Conservation (phyloP, 2,113 vertebrate species). For the Hiodon tergisus region DNA sequence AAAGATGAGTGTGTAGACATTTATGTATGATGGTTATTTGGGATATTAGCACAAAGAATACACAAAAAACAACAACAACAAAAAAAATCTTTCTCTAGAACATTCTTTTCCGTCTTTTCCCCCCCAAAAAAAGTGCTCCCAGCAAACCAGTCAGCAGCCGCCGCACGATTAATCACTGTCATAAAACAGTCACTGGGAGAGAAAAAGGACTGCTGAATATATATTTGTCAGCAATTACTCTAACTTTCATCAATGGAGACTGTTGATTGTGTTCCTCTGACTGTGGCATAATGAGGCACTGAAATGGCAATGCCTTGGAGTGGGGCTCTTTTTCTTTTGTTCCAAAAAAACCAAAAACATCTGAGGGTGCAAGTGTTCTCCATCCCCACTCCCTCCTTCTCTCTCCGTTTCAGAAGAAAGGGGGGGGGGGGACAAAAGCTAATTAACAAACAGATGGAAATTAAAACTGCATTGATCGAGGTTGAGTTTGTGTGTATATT, state of each 20-base stretch:
- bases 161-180: conserved; percentile 43
- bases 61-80: no score
- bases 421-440: not conserved
- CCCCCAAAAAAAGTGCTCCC: conserved; percentile 25
- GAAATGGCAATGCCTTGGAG: conserved; percentile 6
- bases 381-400: not conserved
- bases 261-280: conserved; percentile 11
- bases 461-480: not conserved
- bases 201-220: conserved; percentile 33
- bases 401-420: not conserved
- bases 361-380: not conserved
- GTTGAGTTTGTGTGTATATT: conserved; percentile 29
- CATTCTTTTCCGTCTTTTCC: not conserved
- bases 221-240: conserved; percentile 37
- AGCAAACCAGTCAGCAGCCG: not conserved
- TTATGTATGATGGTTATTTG: no score
- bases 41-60: no score
- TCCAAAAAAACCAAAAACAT: conserved; percentile 15
- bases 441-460: no score
- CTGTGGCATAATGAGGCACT: conserved; percentile 20
- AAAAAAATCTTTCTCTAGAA: no score
- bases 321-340: not conserved
- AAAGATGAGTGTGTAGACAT: no score
- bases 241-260: conserved; percentile 28
- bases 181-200: conserved; percentile 30